phyloP scores from a whole-genome alignment of 2,888 invertebrate species.

The Cotesia congregata region DNA sequence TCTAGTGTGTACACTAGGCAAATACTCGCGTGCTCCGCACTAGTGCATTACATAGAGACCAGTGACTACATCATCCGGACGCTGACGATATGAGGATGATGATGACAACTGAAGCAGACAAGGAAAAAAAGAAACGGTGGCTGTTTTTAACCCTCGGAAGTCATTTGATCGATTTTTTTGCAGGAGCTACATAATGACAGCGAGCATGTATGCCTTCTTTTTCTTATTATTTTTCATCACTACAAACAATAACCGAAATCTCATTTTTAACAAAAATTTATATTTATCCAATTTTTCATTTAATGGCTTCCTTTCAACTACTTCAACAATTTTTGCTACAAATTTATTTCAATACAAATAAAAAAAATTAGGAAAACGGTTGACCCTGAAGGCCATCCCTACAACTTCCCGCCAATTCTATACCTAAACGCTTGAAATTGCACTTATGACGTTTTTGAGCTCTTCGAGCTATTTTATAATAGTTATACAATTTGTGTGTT shows the following conservation, averaged over 20 bases:
- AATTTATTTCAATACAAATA: too few species aligned
- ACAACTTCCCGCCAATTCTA: too few species aligned
- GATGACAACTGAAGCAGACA: conserved; percentile 36
- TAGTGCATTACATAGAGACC: conserved; percentile 64
- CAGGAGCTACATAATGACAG: not conserved
- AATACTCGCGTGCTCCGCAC: conserved; percentile 66
- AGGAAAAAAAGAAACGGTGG: conserved; percentile 7
- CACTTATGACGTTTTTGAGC: too few species aligned
- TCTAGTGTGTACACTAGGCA: conserved; percentile 69
- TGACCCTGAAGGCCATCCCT: too few species aligned
- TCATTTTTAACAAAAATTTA: not conserved
- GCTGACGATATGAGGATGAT: conserved; percentile 32
- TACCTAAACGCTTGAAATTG: too few species aligned
- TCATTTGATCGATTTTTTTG: conserved; percentile 22
- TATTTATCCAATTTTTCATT: too few species aligned
- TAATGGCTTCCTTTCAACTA: too few species aligned
- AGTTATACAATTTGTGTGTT: too few species aligned
- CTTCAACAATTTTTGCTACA: too few species aligned
- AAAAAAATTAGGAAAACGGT: too few species aligned
- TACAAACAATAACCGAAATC: not conserved
- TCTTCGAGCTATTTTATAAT: too few species aligned
- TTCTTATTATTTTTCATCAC: not conserved
- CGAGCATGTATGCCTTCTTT: not conserved
- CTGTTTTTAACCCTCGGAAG: conserved; percentile 15
- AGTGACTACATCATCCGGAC: conserved; percentile 66